Evolutionary conservation across 35 echinoderm and acorn worm species (phyloP).

Genomic region (Lytechinus variegatus): DNA sequence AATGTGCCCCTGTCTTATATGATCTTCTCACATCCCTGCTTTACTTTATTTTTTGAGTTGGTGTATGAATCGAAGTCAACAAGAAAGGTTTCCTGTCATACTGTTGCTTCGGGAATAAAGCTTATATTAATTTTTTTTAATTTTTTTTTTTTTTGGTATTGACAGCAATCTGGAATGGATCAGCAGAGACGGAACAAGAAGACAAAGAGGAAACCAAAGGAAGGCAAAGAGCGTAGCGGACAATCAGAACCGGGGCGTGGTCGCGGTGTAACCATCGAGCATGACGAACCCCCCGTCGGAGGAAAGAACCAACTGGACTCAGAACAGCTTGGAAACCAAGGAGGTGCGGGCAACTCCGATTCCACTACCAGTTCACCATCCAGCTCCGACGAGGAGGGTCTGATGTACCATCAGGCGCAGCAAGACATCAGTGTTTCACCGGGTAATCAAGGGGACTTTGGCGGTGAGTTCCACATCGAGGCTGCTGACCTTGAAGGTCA

Average conservation of each 20-base stretch:
- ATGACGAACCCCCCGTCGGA: conserved; percentile 63
- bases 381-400: conserved; percentile 62
- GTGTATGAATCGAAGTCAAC: neutral
- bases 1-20: no score
- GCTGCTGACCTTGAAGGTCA: conserved; percentile 42
- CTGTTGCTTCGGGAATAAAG: no score
- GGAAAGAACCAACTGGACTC: neutral
- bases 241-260: conserved; percentile 66
- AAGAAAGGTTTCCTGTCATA: neutral
- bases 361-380: conserved; percentile 61
- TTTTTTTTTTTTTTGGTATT: conserved; percentile 42
- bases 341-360: conserved; percentile 33
- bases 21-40: no score
- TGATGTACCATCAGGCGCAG: conserved; percentile 52
- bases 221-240: conserved; percentile 22
- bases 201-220: conserved; percentile 61
- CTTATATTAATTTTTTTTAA: neutral
- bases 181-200: conserved; percentile 56
- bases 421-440: conserved; percentile 78
- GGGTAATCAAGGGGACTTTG: conserved; percentile 46
- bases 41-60: neutral
- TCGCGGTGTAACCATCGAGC: conserved; percentile 75
- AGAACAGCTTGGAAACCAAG: conserved; percentile 36
- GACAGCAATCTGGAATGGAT: conserved; percentile 55
- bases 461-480: conserved; percentile 36